A percentile compares a stretch with the other conserved stretches of the same genome.
Evolutionary conservation across 2,113 vertebrate genomes (phyloP).

Genomic region (Epinephelus moara): DNA sequence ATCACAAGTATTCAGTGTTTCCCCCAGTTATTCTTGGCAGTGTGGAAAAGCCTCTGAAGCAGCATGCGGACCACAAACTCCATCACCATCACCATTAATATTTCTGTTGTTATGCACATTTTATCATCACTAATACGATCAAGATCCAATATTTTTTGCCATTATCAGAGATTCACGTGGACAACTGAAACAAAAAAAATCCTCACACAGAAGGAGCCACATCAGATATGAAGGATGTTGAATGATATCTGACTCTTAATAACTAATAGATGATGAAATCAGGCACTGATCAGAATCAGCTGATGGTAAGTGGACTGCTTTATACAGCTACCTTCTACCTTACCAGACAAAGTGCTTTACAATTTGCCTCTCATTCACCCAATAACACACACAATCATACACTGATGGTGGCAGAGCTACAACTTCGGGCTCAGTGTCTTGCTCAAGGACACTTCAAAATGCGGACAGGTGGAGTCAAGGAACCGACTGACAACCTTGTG

Average conservation of each 20-base stretch:
- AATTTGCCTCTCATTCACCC: no score
- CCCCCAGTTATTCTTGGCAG: conserved; percentile 48
- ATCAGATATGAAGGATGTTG: neutral
- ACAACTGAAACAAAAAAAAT: neutral
- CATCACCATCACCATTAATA: conserved; percentile 6
- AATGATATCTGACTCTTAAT: neutral
- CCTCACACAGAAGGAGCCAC: neutral
- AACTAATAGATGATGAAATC: neutral
- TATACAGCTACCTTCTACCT: no score
- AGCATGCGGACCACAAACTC: neutral
- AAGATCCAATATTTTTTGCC: neutral
- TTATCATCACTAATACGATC: neutral
- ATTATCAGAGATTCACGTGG: neutral
- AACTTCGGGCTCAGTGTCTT: no score
- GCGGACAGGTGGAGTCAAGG: no score
- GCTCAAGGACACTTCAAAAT: no score
- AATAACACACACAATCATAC: no score
- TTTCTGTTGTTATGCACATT: neutral
- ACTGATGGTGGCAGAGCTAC: no score
- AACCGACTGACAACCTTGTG: no score
- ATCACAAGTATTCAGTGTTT: conserved; percentile 49
- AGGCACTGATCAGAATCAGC: neutral
- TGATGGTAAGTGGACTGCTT: no score
- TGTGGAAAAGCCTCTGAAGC: conserved; percentile 27
- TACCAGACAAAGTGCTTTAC: no score